Base-by-base conservation (phyloP, 2,113 vertebrate species). In the Willisornis vidua region DNA sequence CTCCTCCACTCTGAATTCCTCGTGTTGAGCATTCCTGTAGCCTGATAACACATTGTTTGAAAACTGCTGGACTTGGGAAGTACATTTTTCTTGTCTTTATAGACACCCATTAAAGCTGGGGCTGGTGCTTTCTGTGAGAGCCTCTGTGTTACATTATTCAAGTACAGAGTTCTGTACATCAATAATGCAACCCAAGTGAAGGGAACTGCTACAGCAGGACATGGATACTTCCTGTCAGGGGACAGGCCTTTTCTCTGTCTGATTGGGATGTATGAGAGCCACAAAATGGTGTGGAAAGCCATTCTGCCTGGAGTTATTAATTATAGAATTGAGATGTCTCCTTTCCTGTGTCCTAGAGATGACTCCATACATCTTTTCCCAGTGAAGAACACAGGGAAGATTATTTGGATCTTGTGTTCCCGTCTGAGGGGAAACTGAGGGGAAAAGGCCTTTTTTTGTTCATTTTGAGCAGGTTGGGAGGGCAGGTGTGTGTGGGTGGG, bases 161-260 rank as follows among this genome's bases (percentile, higher is more conserved):
- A 72, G 80, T 86, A 68, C 3, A 13, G 83, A 58, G 61, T 95
- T 92, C 93, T 85, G 54, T 81, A 92, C 96, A 96, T 96, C 96
- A 96, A 90, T 96, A 93, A 88, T 92, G 94, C 80, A 96, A 62
- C 54, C 88, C 88, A 95, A 97, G 96, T 96, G 91, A 96, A 93
- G 84, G 76, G 54, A 76, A 94, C 62, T 82, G 63, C 88, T 89
- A 46, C 14, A 84, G 86, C 65, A 75, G 73, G 78, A 75, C 94
- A 96, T 35, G 85, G 92, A 95, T 94, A 81, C 93, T 62, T 33
- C 49, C 37, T 87, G 84, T 88, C 92, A 89, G 70, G 88, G 73
- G 88, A 95, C 52, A 58, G 87, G 37, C 45, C 82, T 88, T 94
- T 90, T 66, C 63, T 87, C 52, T 91, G 39, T 87, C 87, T 84